Evolutionary conservation across 2,888 invertebrate genomes (phyloP).

Genomic region (Graphium colonna): DNA sequence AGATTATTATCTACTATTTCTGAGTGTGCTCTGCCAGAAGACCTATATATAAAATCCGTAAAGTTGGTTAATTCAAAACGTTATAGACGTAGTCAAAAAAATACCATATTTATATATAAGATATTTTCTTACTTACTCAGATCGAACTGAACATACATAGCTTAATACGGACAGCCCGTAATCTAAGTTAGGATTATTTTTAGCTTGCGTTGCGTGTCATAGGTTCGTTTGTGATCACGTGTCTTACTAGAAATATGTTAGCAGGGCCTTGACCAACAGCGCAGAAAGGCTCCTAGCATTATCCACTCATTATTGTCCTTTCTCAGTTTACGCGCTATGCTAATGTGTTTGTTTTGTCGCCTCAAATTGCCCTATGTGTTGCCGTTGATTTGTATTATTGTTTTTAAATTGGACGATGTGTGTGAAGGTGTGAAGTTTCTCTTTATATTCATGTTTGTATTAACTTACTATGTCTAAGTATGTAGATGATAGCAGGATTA

Average conservation of each 20-base stretch:
- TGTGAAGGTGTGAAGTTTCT: conserved; percentile 1
- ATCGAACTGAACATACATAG: not conserved
- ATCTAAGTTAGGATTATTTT: not conserved
- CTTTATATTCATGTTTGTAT: too few species aligned
- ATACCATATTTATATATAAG: not conserved
- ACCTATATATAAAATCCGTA: not conserved
- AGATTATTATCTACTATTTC: too few species aligned
- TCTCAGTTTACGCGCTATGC: conserved; percentile 15
- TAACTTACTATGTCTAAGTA: too few species aligned
- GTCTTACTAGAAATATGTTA: conserved; percentile 18
- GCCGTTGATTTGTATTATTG: conserved; percentile 1
- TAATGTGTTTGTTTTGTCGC: conserved; percentile 12
- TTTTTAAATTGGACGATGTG: not conserved
- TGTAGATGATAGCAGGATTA: too few species aligned
- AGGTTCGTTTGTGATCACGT: conserved; percentile 16
- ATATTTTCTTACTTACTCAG: not conserved
- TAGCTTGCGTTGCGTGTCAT: conserved; percentile 9
- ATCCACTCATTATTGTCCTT: conserved; percentile 6
- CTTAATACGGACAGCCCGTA: too few species aligned
- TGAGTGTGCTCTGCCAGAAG: too few species aligned
- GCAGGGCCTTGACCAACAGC: conserved; percentile 18
- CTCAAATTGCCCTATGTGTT: not conserved
- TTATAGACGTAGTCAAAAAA: not conserved
- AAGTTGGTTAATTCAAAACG: too few species aligned
- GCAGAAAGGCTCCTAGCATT: conserved; percentile 10